Conservation (phyloP, 2,888 invertebrate species). For the Hartigia nigra region DNA sequence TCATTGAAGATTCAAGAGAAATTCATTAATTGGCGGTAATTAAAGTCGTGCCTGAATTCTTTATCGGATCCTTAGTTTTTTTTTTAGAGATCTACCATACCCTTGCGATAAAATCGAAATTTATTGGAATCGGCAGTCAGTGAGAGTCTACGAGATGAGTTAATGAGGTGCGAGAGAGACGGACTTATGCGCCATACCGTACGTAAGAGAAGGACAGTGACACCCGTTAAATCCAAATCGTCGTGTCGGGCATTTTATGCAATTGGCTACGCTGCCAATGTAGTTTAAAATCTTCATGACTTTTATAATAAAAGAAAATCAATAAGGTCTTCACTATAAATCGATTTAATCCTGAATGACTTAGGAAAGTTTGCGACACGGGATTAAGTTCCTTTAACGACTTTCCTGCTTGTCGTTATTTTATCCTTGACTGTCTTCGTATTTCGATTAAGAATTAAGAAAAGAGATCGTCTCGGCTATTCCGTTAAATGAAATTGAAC, state of each 20-base stretch:
- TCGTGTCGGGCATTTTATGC: background rate
- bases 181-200: background rate
- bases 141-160: background rate
- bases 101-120: background rate
- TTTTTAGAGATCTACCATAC: background rate
- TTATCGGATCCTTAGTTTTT: background rate
- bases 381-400: background rate
- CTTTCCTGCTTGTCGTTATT: background rate
- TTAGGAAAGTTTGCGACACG: background rate
- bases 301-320: background rate
- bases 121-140: background rate
- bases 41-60: background rate
- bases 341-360: background rate
- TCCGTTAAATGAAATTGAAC: background rate
- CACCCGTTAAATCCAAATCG: background rate
- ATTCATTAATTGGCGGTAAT: background rate
- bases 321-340: background rate
- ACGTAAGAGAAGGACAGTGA: background rate
- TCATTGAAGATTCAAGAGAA: background rate
- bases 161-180: background rate
- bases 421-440: background rate
- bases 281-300: background rate
- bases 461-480: background rate
- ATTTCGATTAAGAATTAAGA: background rate
- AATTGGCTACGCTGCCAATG: background rate